These are phyloP conservation scores for Hypercompe scribonia DNA, from an alignment of 2,888 invertebrate genomes.

Conservation along the genomic window DNA sequence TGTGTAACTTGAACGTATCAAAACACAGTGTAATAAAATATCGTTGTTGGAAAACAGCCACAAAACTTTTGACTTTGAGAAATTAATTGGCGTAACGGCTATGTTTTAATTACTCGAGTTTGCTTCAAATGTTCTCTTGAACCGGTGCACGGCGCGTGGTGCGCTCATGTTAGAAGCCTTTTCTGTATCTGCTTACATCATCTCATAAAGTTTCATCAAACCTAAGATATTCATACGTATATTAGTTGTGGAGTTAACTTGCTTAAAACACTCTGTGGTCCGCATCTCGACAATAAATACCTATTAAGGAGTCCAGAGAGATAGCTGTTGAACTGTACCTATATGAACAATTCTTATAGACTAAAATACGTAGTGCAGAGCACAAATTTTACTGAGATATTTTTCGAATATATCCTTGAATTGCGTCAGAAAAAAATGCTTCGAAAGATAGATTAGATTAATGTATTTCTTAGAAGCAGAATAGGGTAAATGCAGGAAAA, in stretches of 20 bases:
- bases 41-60: constrained; percentile 56
- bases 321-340: not conserved
- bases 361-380: not conserved
- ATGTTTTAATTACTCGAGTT: constrained; percentile 72
- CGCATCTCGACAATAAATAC: not conserved
- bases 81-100: constrained; percentile 84
- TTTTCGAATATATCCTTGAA: not conserved
- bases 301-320: not conserved
- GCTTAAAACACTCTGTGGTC: not conserved
- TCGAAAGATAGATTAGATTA: not conserved
- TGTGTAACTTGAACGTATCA: constrained; percentile 4
- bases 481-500: not conserved
- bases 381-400: not conserved
- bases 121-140: constrained; percentile 58
- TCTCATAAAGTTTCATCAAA: not conserved
- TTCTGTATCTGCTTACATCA: constrained; percentile 14
- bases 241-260: not conserved
- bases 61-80: constrained; percentile 79
- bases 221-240: not conserved
- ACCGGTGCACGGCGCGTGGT: constrained; percentile 37
- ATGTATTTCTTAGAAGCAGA: no score
- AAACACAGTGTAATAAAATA: constrained; percentile 38
- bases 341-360: not conserved
- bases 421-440: not conserved
- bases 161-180: constrained; percentile 32